Conservation (phyloP, 2,113 vertebrate species). For the Corythornis madagascariensis region DNA sequence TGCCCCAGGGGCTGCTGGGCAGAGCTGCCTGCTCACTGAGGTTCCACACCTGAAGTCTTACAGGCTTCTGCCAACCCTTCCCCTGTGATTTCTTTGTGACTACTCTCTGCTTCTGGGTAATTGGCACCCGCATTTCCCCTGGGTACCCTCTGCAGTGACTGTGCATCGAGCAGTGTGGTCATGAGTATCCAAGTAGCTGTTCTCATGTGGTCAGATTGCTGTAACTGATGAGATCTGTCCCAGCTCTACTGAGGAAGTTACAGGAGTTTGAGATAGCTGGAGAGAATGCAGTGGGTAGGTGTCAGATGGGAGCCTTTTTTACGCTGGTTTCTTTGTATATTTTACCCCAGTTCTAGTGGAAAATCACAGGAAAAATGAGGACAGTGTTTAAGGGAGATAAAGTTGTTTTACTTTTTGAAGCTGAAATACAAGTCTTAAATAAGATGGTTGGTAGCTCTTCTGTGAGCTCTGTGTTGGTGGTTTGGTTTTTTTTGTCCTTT, state of each 20-base stretch:
- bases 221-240: background rate
- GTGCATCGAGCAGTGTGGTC: background rate
- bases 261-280: background rate
- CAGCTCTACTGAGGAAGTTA: background rate
- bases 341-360: background rate
- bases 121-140: background rate
- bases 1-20: background rate
- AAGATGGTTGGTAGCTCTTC: background rate
- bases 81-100: rapidly evolving
- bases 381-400: background rate
- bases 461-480: background rate
- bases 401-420: background rate
- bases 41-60: too few relatives aligned
- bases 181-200: background rate
- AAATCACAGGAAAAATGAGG: background rate
- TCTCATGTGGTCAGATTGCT: background rate
- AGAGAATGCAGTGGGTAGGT: background rate
- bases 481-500: background rate
- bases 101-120: rapidly evolving
- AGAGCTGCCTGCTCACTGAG: background rate
- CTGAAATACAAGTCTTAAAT: background rate
- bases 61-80: background rate
- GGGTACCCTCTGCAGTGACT: background rate
- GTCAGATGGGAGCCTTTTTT: background rate
- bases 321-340: background rate